Base-by-base conservation (phyloP, 2,797 vertebrate species). In the Etheostoma perlongum region DNA sequence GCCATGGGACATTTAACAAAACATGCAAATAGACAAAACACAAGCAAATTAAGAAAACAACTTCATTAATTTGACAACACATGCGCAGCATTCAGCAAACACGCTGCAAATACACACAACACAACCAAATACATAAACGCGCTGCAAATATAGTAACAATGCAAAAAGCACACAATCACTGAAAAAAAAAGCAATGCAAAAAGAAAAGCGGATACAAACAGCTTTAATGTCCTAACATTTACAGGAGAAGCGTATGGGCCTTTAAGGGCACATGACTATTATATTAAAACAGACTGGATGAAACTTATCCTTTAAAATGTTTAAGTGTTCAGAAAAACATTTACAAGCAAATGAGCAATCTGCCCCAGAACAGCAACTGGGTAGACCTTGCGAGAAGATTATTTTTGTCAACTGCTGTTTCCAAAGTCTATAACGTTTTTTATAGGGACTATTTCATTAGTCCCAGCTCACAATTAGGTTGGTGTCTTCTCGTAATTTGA, bases 401-500 rank as follows among this genome's bases (percentile, higher is more conserved):
- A 0, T 21, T 16, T 62, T 11, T 12, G 12, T 19, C 23, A 25
- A 58, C 21, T 21, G 18, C 13, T 52, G 21, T 72, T 61, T 62
- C 40, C 14, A 18, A 67, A 44, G 6, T 57, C 14, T 15, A 1
- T 13, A 13, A 49, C 4, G 15, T 3, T 11, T 68, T 48, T 47
- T 66, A 65, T 2, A 4, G 5, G 8, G 11, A 55, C n/a, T 55
- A 33, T 44, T 55, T 30, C 21, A 42, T 18, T 13, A 25, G 19
- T 23, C 49, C 2, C 9, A 21, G 7, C 3, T 16, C 15, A n/a
- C 9, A 23, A 14, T 40, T 10, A 65, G 7, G 11, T 62, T 5
- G 30, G 40, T 55, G 6, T 67, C 19, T 36, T 59, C 16, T 46
- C 61, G 9, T 67, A 44, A 51, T 73, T 53, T 72, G 4, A 13